A percentile compares a stretch with the other conserved stretches of the same genome.
Conservation (phyloP, 2,113 vertebrate species). For the Psilopogon haemacephalus region DNA sequence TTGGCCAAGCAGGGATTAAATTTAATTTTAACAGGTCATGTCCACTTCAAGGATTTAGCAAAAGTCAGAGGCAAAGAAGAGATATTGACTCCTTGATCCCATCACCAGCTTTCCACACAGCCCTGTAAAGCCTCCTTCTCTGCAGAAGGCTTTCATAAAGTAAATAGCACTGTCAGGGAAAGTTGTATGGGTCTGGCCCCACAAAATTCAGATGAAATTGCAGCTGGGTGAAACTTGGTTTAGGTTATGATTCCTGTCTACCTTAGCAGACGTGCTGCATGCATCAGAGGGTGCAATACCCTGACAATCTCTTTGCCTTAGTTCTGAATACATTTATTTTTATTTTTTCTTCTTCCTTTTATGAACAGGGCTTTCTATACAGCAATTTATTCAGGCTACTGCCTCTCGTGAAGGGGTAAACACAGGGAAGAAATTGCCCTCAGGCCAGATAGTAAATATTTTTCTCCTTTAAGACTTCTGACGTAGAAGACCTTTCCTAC, state of each 20-base stretch:
- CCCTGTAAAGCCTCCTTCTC: background rate
- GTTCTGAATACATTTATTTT: background rate
- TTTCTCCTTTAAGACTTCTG: background rate
- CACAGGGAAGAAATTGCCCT: background rate
- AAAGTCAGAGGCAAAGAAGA: background rate
- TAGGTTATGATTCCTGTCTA: background rate
- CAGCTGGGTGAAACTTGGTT: background rate
- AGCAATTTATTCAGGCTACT: background rate
- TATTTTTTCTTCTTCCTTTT: fast-evolving
- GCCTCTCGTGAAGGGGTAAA: background rate
- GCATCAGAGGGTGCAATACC: background rate
- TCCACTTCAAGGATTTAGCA: background rate
- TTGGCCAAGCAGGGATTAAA: background rate
- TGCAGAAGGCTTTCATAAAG: background rate
- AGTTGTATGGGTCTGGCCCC: background rate
- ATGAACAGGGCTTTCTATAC: background rate
- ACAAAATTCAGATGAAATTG: background rate
- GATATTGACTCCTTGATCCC: background rate
- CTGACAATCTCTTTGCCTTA: background rate
- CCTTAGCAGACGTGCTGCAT: background rate
- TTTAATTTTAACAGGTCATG: background rate
- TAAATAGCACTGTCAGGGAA: background rate
- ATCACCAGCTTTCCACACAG: background rate
- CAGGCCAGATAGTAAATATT: background rate
- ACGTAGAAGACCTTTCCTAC: constrained; percentile 9